Conservation (phyloP, 2,113 vertebrate genomes). For the Oryzias melastigma region DNA sequence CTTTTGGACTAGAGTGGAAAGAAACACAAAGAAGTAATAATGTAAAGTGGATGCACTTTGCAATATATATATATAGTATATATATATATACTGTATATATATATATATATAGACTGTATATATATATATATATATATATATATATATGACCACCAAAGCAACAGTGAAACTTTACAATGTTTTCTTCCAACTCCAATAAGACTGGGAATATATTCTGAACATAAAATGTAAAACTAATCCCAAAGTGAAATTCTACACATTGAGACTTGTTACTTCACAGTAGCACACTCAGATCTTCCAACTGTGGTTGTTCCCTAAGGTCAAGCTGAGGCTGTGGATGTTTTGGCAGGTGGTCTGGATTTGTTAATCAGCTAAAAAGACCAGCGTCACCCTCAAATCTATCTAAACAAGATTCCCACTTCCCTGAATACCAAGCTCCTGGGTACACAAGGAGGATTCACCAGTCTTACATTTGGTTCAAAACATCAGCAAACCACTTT, state of each 20-base stretch:
- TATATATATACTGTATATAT: too few relatives aligned
- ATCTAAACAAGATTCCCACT: conserved; percentile 60
- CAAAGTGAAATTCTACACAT: conserved; percentile 2
- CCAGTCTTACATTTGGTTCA: conserved; percentile 27
- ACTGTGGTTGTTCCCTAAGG: conserved; percentile 43
- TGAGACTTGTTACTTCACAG: conserved; percentile 31
- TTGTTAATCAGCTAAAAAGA: conserved; percentile 65
- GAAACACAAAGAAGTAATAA: too few relatives aligned
- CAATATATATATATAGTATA: too few relatives aligned
- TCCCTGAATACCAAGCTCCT: conserved; percentile 29
- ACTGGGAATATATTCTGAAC: neutral
- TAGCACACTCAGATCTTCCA: conserved; percentile 38
- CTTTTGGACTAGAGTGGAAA: too few relatives aligned
- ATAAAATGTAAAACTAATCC: neutral
- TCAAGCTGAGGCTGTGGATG: conserved; percentile 58
- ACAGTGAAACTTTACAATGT: too few relatives aligned
- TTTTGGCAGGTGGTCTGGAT: conserved; percentile 76
- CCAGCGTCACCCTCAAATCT: conserved; percentile 57
- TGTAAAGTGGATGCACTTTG: too few relatives aligned
- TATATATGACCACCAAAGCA: too few relatives aligned
- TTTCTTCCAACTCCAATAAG: neutral
- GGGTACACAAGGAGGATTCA: conserved; percentile 36
- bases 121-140: too few relatives aligned
- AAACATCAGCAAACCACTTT: conserved; percentile 38
- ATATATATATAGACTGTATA: too few relatives aligned